Percentiles rank a stretch among this genome's conserved stretches.
Conservation (phyloP, 1,140 invertebrate species). For the Gonatopus flavifemur region DNA sequence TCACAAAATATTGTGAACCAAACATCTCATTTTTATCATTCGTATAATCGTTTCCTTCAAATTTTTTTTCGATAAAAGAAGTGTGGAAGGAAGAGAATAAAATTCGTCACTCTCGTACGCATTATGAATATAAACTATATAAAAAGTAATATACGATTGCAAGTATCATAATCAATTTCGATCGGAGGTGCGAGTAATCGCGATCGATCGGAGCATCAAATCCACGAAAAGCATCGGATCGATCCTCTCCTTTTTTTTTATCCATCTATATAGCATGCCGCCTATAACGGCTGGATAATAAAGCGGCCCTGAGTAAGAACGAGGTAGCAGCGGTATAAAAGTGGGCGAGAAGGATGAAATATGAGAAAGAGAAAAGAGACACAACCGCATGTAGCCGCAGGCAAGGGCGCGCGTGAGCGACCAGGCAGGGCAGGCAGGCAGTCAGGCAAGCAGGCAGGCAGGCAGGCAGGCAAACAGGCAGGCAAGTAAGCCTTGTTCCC, state of each 20-base stretch:
- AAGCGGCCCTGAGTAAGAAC: constrained; percentile 17
- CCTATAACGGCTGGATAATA: constrained; percentile 25
- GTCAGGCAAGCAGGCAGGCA: too few species aligned
- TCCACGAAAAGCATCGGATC: background rate
- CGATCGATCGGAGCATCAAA: background rate
- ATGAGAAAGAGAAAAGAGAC: constrained; percentile 14
- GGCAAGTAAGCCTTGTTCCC: constrained; percentile 30
- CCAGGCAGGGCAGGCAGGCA: background rate
- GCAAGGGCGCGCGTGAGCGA: constrained; percentile 53
- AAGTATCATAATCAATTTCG: too few species aligned
- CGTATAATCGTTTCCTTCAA: too few species aligned
- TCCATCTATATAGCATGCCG: too few species aligned
- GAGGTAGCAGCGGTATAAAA: background rate
- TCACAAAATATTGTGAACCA: too few species aligned
- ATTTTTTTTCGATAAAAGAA: too few species aligned
- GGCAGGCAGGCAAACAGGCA: constrained; percentile 52
- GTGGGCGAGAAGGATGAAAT: constrained; percentile 15
- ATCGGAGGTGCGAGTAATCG: background rate
- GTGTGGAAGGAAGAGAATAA: too few species aligned
- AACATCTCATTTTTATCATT: too few species aligned
- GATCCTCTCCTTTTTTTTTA: too few species aligned
- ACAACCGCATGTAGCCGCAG: constrained; percentile 37
- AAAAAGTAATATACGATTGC: too few species aligned
- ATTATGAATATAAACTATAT: too few species aligned
- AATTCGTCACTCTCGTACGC: too few species aligned